Evolutionary conservation across 2,113 vertebrate genomes (phyloP), one percentile per base, ranked within the genome.

Genomic region (Pangasianodon hypophthalmus): DNA sequence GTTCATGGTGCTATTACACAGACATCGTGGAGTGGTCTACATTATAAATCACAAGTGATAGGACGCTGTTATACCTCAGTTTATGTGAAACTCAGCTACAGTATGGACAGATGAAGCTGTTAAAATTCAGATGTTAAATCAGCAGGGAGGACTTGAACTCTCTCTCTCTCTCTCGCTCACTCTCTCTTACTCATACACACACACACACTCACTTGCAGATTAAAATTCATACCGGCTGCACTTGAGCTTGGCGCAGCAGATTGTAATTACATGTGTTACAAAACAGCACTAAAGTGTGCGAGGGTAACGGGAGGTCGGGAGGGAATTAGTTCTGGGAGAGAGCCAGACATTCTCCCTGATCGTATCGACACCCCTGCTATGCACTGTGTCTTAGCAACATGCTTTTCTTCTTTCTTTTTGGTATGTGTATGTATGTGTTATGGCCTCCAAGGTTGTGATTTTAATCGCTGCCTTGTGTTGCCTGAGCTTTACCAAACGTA

Each of bases 211-310:
- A 48, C 50, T 60, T 11, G 1, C 50, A 81, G 67, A 88, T 87
- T 82, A 87, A 86, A 88, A 88, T 64, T 62, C 87, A 83, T 86
- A 64, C n/a, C 8, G 52, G 54, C 81, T 82, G 24, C 86, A 69
- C 69, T 86, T 83, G 86, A 82, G 77, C 29, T 18, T 13, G 41
- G 69, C 29, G 18, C 81, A 71, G 84, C 84, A 81, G 89, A 90
- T 90, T 90, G 89, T 90, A 90, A 90, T 90, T 86, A 90, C 84
- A 86, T 52, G 84, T 90, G 85, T 90, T 86, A 90, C 58, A 87
- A 80, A 82, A 81, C 89, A 90, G 60, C n/a, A 10, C 77, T 86
- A 58, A 90, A 86, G 89, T 86, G 85, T 41, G 50, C 37, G 32
- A 82, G 89, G 50, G 84, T 44, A 87, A 86, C 60, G 50, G 24